These are phyloP conservation scores for Neodon shergylaensis DNA, from an alignment of 2,113 vertebrate species.

Conservation along the genomic window DNA sequence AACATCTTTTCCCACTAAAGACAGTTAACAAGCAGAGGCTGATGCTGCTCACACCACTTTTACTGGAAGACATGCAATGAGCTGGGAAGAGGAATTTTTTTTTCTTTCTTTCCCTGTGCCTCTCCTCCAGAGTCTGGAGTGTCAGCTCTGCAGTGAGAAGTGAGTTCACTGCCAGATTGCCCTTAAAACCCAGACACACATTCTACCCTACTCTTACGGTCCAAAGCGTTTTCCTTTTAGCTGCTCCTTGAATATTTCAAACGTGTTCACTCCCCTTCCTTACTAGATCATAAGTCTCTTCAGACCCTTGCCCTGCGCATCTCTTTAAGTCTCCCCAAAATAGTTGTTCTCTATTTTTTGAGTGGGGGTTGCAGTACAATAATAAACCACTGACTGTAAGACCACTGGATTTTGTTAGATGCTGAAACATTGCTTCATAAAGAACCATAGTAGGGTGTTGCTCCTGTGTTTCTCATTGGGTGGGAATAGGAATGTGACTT, in stretches of 20 bases:
- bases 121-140: background rate
- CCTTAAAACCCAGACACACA: background rate
- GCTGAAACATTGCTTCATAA: constrained; percentile 9
- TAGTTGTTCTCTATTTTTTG: background rate
- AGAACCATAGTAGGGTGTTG: background rate
- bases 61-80: background rate
- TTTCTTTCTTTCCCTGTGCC: too few species aligned
- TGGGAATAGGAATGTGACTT: background rate
- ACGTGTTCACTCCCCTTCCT: background rate
- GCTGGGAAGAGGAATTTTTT: background rate
- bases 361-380: background rate
- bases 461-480: background rate
- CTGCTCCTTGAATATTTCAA: constrained; percentile 12
- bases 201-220: background rate
- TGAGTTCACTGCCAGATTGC: background rate
- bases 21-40: background rate
- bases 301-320: background rate
- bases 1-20: background rate
- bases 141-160: background rate
- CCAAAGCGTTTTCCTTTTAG: background rate
- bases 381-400: constrained; percentile 23
- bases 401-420: background rate
- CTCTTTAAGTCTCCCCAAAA: constrained; percentile 9
- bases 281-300: background rate
- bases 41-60: background rate